These are phyloP conservation scores for Biston betularia DNA, from an alignment of 2,888 invertebrate genomes.

Conservation along the genomic window DNA sequence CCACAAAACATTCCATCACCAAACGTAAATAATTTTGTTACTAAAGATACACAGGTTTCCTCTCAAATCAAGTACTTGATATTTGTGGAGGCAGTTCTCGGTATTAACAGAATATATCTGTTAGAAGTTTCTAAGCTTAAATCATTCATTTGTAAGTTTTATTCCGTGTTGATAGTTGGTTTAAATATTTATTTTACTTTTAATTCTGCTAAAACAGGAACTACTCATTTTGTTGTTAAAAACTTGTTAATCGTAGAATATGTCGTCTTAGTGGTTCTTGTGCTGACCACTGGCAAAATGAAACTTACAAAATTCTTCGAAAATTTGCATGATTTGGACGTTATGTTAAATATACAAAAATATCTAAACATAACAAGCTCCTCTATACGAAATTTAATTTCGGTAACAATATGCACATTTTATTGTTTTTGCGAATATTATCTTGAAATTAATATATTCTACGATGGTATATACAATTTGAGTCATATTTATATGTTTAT, in stretches of 20 bases:
- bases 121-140: slow-evolving; percentile 48
- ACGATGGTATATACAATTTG: slow-evolving; percentile 24
- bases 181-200: slow-evolving; percentile 10
- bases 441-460: slow-evolving; percentile 41
- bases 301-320: slow-evolving; percentile 55
- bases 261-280: slow-evolving; percentile 51
- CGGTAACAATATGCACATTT: slow-evolving; percentile 45
- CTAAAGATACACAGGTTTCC: slow-evolving; percentile 37
- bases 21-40: slow-evolving; percentile 32
- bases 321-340: slow-evolving; percentile 60
- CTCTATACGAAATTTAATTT: slow-evolving; percentile 40
- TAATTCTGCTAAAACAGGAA: slow-evolving; percentile 24
- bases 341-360: slow-evolving; percentile 59
- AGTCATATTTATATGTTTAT: slow-evolving; percentile 34
- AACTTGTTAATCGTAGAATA: slow-evolving; percentile 56
- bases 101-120: slow-evolving; percentile 59
- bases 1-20: slow-evolving; percentile 22
- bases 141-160: slow-evolving; percentile 35
- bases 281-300: slow-evolving; percentile 52
- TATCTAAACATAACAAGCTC: slow-evolving; percentile 51
- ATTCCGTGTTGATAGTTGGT: slow-evolving; percentile 22
- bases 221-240: slow-evolving; percentile 54
- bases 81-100: slow-evolving; percentile 49
- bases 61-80: slow-evolving; percentile 52
- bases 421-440: slow-evolving; percentile 54